phyloP scores from a whole-genome alignment of 2,888 invertebrate species.

The Latrodectus elegans region DNA sequence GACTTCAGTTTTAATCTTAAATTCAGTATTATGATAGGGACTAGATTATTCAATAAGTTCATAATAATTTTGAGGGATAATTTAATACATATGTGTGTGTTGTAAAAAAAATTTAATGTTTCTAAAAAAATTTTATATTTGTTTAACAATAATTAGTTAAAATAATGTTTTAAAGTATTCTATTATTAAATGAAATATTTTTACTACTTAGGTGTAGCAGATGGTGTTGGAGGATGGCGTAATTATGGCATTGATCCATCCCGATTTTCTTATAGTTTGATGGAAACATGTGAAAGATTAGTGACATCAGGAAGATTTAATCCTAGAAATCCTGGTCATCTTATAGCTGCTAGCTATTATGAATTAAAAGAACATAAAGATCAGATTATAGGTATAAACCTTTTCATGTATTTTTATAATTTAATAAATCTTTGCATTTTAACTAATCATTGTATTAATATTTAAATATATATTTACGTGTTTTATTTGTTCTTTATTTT shows the following conservation, averaged over 20 bases:
- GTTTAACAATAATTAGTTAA: neutral
- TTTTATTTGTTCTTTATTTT: too few relatives aligned
- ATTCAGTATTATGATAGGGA: too few relatives aligned
- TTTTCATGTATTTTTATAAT: too few relatives aligned
- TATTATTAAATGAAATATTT: neutral
- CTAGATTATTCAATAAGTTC: too few relatives aligned
- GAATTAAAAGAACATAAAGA: conserved; percentile 93
- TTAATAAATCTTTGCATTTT: too few relatives aligned
- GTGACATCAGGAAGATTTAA: conserved; percentile 91
- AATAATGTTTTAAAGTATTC: neutral
- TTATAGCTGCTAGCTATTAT: conserved; percentile 92
- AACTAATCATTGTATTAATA: too few relatives aligned
- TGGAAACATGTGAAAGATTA: conserved; percentile 94
- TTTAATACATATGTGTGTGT: too few relatives aligned
- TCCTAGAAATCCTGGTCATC: conserved; percentile 88
- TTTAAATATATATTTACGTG: too few relatives aligned
- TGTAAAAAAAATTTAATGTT: too few relatives aligned
- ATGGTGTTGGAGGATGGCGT: conserved; percentile 99
- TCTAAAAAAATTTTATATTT: too few relatives aligned
- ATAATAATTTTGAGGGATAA: too few relatives aligned
- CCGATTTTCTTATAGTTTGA: conserved; percentile 93
- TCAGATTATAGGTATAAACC: conserved; percentile 86
- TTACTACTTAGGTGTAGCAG: conserved; percentile 88
- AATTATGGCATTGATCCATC: conserved; percentile 98
- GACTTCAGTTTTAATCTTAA: too few relatives aligned